These are phyloP conservation scores for Molossus alvarezi DNA, from an alignment of 2,797 vertebrate species.

Conservation along the genomic window DNA sequence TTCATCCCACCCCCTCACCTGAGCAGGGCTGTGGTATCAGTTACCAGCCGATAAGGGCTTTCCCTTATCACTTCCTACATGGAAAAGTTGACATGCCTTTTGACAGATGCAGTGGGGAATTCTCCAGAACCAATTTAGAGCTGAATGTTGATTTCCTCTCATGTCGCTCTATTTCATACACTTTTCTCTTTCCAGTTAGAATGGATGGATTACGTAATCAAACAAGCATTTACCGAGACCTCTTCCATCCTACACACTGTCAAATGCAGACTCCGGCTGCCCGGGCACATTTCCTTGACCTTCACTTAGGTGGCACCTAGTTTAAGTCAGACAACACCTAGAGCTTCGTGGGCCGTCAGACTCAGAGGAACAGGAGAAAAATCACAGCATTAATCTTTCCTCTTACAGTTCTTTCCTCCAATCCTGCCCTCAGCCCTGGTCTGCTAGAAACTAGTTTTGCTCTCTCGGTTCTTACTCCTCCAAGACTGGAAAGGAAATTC, in stretches of 20 bases:
- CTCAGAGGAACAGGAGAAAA: background rate
- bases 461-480: background rate
- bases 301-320: background rate
- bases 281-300: fast-evolving
- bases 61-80: background rate
- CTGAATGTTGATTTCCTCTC: background rate
- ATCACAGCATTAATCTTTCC: background rate
- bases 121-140: background rate
- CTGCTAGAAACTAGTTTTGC: background rate
- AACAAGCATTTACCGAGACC: background rate
- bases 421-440: background rate
- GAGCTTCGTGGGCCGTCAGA: background rate
- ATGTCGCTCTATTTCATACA: background rate
- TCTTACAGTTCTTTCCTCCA: background rate
- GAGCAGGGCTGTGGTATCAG: background rate
- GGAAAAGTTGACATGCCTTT: background rate
- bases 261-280: background rate
- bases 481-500: background rate
- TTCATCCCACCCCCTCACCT: background rate
- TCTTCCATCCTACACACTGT: background rate
- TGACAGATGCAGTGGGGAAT: background rate
- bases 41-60: background rate
- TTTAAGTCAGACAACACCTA: background rate
- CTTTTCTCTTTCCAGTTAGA: background rate
- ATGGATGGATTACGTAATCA: background rate